A percentile compares a stretch with the other conserved stretches of the same genome.
Evolutionary conservation across 1,140 invertebrate genomes (phyloP).

Genomic region (Potamilus streckersoni): DNA sequence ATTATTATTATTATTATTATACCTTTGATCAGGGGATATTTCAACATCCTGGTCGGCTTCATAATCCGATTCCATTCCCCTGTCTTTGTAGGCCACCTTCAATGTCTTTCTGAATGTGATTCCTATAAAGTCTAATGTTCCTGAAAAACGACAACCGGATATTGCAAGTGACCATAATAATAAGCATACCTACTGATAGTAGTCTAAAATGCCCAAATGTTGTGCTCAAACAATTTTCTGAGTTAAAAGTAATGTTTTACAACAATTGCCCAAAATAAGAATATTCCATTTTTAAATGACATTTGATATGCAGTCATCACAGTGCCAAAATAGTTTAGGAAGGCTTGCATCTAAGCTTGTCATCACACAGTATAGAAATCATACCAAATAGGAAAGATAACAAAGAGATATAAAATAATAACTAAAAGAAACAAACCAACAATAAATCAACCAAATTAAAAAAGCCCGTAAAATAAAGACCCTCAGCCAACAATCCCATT

Average conservation of each 20-base stretch:
- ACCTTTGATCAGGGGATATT: slow-evolving; percentile 35
- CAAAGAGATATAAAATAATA: not conserved
- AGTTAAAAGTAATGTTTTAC: not conserved
- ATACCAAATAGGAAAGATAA: no score
- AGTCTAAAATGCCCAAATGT: not conserved
- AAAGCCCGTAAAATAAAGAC: not conserved
- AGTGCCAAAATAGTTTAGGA: no score
- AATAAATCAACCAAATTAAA: not conserved
- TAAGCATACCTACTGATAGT: not conserved
- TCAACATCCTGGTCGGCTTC: slow-evolving; percentile 39
- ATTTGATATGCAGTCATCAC: not conserved
- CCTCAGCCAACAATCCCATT: not conserved
- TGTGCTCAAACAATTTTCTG: not conserved
- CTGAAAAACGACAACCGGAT: slow-evolving; percentile 26
- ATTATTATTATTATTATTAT: slow-evolving; percentile 21
- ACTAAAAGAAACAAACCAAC: not conserved
- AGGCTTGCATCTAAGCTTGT: no score
- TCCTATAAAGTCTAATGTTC: slow-evolving; percentile 52
- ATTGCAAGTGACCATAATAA: not conserved
- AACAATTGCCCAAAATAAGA: not conserved
- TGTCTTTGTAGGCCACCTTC: slow-evolving; percentile 32
- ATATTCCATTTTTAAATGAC: not conserved
- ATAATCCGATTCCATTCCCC: slow-evolving; percentile 32
- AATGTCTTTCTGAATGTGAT: slow-evolving; percentile 56
- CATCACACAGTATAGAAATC: no score